These are phyloP conservation scores for Microcebus lehilahytsara DNA, from an alignment of 2,113 vertebrate genomes.

Conservation along the genomic window DNA sequence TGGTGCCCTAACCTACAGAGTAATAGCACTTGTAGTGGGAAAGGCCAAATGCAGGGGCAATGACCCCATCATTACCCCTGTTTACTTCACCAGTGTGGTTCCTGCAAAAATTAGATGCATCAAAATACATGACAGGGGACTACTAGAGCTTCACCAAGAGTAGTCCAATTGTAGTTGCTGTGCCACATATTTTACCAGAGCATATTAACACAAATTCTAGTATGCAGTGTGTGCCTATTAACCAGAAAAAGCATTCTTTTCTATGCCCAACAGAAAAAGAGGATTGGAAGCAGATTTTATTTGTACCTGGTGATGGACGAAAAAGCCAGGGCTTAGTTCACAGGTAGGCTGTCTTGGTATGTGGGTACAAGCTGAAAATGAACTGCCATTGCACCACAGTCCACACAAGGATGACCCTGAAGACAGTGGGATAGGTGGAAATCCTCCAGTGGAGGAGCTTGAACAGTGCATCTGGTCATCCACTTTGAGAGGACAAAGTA, in stretches of 20 bases:
- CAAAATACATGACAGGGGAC: not conserved
- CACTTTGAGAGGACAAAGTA: not conserved
- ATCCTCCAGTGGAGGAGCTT: not conserved
- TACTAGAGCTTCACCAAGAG: not conserved
- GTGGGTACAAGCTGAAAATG: not conserved
- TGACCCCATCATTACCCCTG: not conserved
- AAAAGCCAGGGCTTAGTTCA: not conserved
- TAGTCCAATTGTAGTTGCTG: not conserved
- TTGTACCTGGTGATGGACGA: not conserved
- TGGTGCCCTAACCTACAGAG: not conserved
- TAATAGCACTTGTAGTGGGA: not conserved
- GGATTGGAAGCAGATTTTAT: not conserved
- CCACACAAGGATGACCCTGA: not conserved
- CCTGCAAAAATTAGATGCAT: not conserved
- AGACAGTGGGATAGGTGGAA: not conserved
- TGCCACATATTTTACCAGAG: not conserved
- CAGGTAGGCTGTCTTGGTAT: not conserved
- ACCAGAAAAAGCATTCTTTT: not conserved
- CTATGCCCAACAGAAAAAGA: not conserved
- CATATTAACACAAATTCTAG: not conserved
- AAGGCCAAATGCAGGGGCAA: not conserved
- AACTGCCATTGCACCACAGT: not conserved
- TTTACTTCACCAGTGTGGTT: not conserved
- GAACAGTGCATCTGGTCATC: not conserved
- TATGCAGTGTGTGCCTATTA: not conserved